Conservation (phyloP, 2,797 vertebrate genomes). For the Muraenolepis orangiensis region DNA sequence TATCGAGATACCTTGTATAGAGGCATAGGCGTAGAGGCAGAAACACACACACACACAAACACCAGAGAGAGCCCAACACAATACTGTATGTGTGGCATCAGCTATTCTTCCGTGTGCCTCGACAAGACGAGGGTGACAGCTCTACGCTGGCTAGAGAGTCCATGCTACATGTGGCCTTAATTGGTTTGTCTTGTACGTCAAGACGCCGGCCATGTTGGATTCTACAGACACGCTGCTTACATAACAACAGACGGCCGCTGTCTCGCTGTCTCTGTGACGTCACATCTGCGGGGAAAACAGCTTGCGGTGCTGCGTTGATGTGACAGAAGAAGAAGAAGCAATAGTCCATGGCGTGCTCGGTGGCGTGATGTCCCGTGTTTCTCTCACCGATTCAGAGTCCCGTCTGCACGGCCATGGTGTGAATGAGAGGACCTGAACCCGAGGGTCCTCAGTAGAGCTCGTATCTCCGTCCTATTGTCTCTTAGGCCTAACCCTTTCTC, state of each 20-base stretch:
- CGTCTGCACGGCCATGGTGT: too few relatives aligned
- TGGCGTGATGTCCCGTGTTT: background rate
- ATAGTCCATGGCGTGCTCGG: too few relatives aligned
- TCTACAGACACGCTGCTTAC: constrained; percentile 28
- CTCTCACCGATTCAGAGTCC: too few relatives aligned
- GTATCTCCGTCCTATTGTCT: too few relatives aligned
- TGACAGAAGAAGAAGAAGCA: constrained; percentile 1
- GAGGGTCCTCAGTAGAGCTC: too few relatives aligned
- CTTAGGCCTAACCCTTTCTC: too few relatives aligned
- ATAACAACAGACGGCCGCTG: constrained; percentile 25
- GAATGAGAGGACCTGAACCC: too few relatives aligned
- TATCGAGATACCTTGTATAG: too few relatives aligned
- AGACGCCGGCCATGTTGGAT: background rate
- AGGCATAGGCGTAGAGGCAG: too few relatives aligned
- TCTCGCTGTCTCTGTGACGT: constrained; percentile 30
- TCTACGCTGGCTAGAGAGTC: background rate
- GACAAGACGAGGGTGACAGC: background rate
- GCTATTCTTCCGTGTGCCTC: background rate
- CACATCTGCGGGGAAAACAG: constrained; percentile 23
- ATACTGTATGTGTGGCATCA: background rate
- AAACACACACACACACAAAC: background rate
- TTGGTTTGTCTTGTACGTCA: background rate
- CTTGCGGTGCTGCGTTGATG: constrained; percentile 1
- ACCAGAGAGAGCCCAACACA: background rate
- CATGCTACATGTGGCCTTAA: background rate